phyloP scores from a whole-genome alignment of 2,797 vertebrate species.

The Tamandua tetradactyla region DNA sequence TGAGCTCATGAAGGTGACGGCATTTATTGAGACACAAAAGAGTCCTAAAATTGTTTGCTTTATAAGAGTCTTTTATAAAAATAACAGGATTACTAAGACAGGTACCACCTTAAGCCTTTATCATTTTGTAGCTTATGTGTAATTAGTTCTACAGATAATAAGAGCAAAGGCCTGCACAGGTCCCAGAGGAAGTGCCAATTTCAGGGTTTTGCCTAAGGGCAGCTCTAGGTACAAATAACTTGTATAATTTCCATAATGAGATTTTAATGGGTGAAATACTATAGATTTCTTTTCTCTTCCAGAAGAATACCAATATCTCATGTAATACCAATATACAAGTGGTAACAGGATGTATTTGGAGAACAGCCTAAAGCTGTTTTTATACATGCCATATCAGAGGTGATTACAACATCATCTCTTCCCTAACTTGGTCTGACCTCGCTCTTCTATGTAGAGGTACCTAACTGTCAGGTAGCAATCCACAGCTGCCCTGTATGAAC shows the following conservation, averaged over 20 bases:
- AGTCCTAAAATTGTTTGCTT: background rate
- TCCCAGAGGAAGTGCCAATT: background rate
- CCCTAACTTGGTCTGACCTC: background rate
- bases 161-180: background rate
- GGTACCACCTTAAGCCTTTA: background rate
- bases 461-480: background rate
- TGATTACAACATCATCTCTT: conserved; percentile 2
- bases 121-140: background rate
- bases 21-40: background rate
- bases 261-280: conserved; percentile 53
- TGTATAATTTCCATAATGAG: conserved; percentile 37
- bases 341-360: conserved; percentile 14
- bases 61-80: background rate
- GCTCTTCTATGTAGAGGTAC: background rate
- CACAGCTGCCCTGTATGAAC: background rate
- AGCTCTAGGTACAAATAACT: conserved; percentile 13
- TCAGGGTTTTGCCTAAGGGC: conserved; percentile 4
- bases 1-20: background rate
- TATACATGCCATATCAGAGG: background rate
- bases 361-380: conserved; percentile 31
- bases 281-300: background rate
- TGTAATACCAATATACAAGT: conserved; percentile 21
- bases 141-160: conserved; percentile 1
- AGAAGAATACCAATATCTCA: conserved; percentile 11
- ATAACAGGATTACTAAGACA: background rate